Percentiles rank a stretch among this genome's conserved stretches.
Conservation (phyloP, 2,797 vertebrate genomes). For the Scolopax rusticola region DNA sequence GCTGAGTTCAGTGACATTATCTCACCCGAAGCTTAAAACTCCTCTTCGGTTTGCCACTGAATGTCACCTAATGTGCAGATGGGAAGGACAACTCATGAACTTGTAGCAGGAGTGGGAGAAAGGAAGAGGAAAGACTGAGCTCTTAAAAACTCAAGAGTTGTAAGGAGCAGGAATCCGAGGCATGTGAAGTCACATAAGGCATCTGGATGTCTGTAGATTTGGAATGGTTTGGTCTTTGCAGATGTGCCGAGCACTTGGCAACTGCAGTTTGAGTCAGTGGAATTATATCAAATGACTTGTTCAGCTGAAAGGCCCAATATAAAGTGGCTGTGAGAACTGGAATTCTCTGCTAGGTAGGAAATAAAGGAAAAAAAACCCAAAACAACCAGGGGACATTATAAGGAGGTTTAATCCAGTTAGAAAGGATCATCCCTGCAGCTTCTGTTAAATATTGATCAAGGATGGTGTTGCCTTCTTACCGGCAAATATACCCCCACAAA, state of each 20-base stretch:
- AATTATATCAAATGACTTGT: neutral
- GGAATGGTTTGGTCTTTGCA: neutral
- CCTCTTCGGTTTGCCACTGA: neutral
- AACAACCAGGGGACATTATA: neutral
- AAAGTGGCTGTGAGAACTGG: neutral
- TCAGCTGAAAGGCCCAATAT: neutral
- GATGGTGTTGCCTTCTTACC: neutral
- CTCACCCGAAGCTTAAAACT: neutral
- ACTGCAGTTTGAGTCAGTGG: accelerated
- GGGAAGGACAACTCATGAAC: neutral
- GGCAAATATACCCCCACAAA: neutral
- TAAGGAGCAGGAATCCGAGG: neutral
- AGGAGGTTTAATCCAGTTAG: neutral
- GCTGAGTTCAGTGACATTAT: neutral
- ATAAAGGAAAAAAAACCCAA: neutral
- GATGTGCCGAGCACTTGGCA: neutral
- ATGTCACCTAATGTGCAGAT: neutral
- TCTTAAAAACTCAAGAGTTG: neutral
- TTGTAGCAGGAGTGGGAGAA: neutral
- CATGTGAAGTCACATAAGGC: neutral
- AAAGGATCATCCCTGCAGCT: neutral
- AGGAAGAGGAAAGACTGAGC: neutral
- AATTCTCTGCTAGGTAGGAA: neutral
- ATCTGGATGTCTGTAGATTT: neutral
- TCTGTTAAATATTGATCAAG: neutral